Evolutionary conservation across 1,140 invertebrate genomes (phyloP), one percentile per base, ranked within the genome.

Genomic region (Thaumetopoea pityocampa): DNA sequence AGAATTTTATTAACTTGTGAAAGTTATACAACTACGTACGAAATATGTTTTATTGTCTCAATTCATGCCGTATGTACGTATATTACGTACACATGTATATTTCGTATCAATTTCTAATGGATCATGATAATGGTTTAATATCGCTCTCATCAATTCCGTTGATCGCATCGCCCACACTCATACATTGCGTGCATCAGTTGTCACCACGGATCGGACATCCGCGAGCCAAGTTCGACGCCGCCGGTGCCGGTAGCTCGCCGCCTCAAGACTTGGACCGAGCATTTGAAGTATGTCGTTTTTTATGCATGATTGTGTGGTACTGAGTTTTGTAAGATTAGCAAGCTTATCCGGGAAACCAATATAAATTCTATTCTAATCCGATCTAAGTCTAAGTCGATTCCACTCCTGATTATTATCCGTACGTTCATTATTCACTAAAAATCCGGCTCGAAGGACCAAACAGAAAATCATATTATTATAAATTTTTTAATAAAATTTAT

Each of bases 231-330:
- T 40, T 51, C 53, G 35, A 42, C 51, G 48, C 45, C 59, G 26
- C 46, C 30, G 48, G 44, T 15, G 20, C 59, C 42, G 54, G 63
- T 32, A 23, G 53, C 33, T 8, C 68, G 74, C 37, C 74, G 74
- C 37, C 54, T 76, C 62, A 79, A 79, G 68, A 72, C 61, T 18
- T 79, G 74, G 74, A 65, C 71, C 29, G 69, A 76, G 43, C 67
- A 69, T 19, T 40, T 74, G 45, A 79, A 79, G 74, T 79, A 79
- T 53, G 71, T 74, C 29, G 42, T 11, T 22, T 34, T 60, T 57
- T 52, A 61, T 67, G 58, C 41, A 17, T 36, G 19, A 10, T 5
- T 14, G 12, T 34, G 19, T 26, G 29, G 18, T 17, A 24, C 5
- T 19, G 2, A 23, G 16, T 1, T 34, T 20, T 34, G 17, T 10